Base-by-base conservation (phyloP, 2,797 vertebrate species). In the Denticeps clupeoides region DNA sequence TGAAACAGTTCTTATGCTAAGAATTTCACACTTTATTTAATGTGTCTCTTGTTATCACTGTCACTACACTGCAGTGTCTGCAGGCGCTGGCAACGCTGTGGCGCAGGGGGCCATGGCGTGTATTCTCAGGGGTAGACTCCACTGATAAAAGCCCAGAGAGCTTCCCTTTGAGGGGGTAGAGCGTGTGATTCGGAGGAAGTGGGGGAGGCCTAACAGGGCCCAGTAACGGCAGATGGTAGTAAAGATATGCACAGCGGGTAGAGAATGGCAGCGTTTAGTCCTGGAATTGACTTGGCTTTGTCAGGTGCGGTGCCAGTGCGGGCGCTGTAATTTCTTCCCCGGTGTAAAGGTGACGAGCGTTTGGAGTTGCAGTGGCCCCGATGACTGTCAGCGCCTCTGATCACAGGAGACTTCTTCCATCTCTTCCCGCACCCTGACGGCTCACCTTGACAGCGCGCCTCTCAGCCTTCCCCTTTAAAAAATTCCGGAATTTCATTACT, bases 401-500 rank as follows among this genome's bases (percentile, higher is more conserved):
- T 81, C 80, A 71, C 71, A 77, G 64, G 69, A 79, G 82, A 80
- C 71, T 73, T 75, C 64, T 72, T 73, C 68, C 73, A 73, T 80
- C 71, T 54, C 66, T 65, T 59, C 65, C 26, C 65, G 70, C 83
- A 89, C 86, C 83, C 87, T 89, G 79, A 88, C 89, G 66, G 87
- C 88, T 94, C 87, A 95, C 92, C 88, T 92, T 93, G 80, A 88
- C 91, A 68, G 88, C 85, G 68, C 53, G 80, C 84, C 92, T 89
- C 51, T 55, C 85, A 83, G 68, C 89, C 89, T 82, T 86, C 90
- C 74, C 90, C 90, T 88, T 94, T 91, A 88, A 92, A 90, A 87
- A 58, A 31, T 38, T 91, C 90, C 73, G 85, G 11, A 89, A 93
- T 90, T 96, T 93, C 91, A 95, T 94, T 86, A 93, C 90, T 87